Evolutionary conservation across 1,140 invertebrate genomes (phyloP), one percentile per base, ranked within the genome.

Genomic region (Rhynchophorus ferrugineus): DNA sequence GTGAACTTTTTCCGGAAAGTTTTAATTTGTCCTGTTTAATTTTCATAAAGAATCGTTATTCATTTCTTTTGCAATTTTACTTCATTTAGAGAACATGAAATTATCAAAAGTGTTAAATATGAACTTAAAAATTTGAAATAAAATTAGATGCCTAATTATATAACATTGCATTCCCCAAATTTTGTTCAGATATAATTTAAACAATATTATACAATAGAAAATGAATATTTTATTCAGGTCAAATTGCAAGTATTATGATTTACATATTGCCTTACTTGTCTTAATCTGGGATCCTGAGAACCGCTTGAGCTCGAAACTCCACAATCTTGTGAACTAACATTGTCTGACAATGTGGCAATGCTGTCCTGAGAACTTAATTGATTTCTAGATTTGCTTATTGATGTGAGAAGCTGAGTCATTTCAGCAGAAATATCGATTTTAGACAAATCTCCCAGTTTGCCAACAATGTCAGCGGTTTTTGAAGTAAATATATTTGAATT

Each of bases 401-500:
- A 61, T 1, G 56, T 63, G 37, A 86, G 60, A 18, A 85, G 65
- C 64, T 84, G 84, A 1, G 81, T 81, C 1, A 85, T 81, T 60
- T 85, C 81, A 42, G 79, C 81, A 24, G 80, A 82, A 19, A 85
- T 84, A 57, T 84, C 82, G 44, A 87, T 83, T 69, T 84, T 84
- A 18, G 81, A 83, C 13, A 85, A 69, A 63, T 85, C 81, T 8
- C 81, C 81, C 11, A 83, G 59, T 65, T 78, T 81, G 56, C 78
- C 81, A n/a, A 82, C 73, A 19, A 83, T 73, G n/a, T 63, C 65
- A 7, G 42, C 44, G 3, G 50, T 46, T 39, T 52, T 44, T 5
- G 49, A 22, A 19, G 17, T 52, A 8, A 52, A 18, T 3, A 38
- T 14, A 6, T 35, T 41, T n/a, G 49, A 36, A 16, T n/a, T 20